These are phyloP conservation scores for Notechis scutatus DNA, from an alignment of 2,113 vertebrate genomes.

Conservation along the genomic window DNA sequence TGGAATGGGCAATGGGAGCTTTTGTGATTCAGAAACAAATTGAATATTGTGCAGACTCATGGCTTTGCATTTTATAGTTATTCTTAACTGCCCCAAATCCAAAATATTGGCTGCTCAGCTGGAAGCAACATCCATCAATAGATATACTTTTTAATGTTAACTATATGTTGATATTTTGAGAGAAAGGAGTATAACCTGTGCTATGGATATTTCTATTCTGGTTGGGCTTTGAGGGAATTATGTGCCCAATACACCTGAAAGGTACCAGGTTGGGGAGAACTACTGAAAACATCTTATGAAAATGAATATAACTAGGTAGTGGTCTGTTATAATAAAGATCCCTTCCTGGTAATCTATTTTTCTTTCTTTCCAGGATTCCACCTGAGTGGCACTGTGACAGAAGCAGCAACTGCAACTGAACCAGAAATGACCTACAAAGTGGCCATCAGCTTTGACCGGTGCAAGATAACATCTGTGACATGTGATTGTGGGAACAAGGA, in stretches of 20 bases:
- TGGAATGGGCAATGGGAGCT: not conserved
- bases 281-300: rapidly evolving
- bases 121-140: not conserved
- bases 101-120: not conserved
- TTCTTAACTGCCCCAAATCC: not conserved
- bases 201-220: not conserved
- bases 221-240: not conserved
- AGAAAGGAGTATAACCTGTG: not conserved
- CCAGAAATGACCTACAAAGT: conserved; percentile 93
- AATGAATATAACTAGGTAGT: not conserved
- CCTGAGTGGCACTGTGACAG: conserved; percentile 93
- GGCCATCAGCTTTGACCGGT: conserved; percentile 98
- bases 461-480: conserved; percentile 98
- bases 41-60: not conserved
- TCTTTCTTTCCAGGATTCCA: conserved; percentile 84
- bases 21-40: not conserved
- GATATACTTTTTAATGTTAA: not conserved
- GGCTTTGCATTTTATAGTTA: not conserved
- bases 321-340: not conserved
- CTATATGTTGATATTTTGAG: not conserved
- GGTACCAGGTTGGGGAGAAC: not conserved
- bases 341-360: not conserved
- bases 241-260: not conserved
- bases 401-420: conserved; percentile 84
- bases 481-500: conserved; percentile 97